phyloP scores from a whole-genome alignment of 2,113 vertebrate genomes.

The Colinus virginianus region DNA sequence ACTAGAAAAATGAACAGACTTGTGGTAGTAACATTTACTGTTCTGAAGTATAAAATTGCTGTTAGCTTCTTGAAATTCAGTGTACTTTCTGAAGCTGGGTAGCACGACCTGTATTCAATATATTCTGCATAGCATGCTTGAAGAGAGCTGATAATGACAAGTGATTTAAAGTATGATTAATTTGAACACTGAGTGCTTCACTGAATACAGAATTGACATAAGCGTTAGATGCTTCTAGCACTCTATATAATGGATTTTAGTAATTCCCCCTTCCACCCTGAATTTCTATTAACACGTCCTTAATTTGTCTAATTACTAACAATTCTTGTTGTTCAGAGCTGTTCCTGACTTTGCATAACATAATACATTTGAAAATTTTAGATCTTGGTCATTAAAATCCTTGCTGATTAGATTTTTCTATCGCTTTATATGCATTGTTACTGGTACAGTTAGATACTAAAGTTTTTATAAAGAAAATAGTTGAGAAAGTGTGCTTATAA shows the following conservation, averaged over 20 bases:
- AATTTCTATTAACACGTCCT: not conserved
- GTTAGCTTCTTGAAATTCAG: not conserved
- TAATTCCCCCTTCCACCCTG: not conserved
- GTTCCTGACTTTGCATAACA: not conserved
- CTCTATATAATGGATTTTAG: not conserved
- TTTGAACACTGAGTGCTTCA: not conserved
- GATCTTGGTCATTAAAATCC: not conserved
- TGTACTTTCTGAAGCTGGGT: not conserved
- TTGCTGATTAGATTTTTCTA: not conserved
- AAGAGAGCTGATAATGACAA: not conserved
- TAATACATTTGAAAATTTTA: not conserved
- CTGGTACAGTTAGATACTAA: not conserved
- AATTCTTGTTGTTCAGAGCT: not conserved
- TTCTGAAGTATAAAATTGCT: not conserved
- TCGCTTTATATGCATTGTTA: not conserved
- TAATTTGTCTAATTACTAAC: not conserved
- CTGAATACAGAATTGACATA: not conserved
- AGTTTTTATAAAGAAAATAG: not conserved
- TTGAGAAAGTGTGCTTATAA: not conserved
- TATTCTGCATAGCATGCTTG: not conserved
- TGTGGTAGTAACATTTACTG: not conserved
- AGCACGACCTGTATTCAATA: not conserved
- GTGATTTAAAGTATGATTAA: not conserved
- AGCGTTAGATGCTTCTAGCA: not conserved
- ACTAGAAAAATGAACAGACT: not conserved